Conservation (phyloP, 2,113 vertebrate species). For the Petromus typicus region DNA sequence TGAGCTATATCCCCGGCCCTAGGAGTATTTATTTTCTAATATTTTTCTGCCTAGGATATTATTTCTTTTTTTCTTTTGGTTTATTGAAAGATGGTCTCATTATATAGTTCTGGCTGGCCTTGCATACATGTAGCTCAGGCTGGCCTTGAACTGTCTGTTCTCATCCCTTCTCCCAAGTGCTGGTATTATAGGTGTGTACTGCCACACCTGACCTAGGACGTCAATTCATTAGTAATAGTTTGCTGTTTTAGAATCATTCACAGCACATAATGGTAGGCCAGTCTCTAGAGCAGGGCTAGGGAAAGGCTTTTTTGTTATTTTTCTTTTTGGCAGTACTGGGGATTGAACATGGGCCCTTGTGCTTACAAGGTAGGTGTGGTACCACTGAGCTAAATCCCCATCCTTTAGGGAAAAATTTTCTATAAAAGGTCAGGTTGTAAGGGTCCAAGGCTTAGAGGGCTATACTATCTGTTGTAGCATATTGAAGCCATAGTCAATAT, state of each 20-base stretch:
- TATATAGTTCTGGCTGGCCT: no score
- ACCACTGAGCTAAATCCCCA: no score
- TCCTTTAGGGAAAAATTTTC: neutral
- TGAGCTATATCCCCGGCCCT: no score
- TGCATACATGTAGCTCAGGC: no score
- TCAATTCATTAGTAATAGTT: conserved; percentile 47
- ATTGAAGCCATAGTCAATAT: neutral
- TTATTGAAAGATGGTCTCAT: no score
- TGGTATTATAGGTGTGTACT: neutral
- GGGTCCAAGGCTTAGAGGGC: neutral
- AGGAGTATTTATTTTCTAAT: neutral
- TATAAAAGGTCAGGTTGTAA: neutral
- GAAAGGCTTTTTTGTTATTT: neutral
- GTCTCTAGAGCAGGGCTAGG: neutral
- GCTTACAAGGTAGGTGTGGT: no score
- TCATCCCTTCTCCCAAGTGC: neutral
- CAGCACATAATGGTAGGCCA: neutral
- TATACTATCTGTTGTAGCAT: neutral
- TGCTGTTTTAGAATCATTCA: conserved; percentile 7
- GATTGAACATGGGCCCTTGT: no score
- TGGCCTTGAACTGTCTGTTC: neutral
- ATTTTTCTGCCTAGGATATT: conserved; percentile 14
- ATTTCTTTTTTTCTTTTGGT: neutral
- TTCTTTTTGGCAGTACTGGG: no score
- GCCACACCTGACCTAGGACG: neutral